A percentile compares a stretch with the other conserved stretches of the same genome.
Conservation (phyloP, 2,797 vertebrate species). For the Lerista edwardsae region DNA sequence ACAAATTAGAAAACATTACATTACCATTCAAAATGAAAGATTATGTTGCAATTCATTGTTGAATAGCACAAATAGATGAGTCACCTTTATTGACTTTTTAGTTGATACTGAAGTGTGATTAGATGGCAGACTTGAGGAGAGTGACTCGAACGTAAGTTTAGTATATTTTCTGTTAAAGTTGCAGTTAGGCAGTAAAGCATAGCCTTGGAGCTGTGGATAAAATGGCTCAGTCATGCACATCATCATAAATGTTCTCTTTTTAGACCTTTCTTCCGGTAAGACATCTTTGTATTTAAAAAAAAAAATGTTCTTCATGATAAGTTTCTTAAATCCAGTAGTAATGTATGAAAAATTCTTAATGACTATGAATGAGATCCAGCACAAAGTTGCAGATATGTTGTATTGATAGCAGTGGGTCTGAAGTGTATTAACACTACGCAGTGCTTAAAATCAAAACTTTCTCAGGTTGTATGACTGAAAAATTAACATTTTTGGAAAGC, state of each 20-base stretch:
- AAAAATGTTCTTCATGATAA: neutral
- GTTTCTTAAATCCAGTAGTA: neutral
- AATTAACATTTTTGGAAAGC: neutral
- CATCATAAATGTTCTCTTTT: neutral
- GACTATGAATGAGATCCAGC: neutral
- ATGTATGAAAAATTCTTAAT: neutral
- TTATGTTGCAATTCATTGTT: neutral
- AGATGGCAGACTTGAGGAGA: neutral
- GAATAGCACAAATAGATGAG: neutral
- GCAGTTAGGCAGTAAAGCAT: neutral
- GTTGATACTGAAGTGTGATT: neutral
- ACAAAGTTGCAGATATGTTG: neutral
- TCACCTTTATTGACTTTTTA: neutral
- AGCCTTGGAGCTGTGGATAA: constrained; percentile 39
- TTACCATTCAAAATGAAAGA: neutral
- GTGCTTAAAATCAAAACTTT: neutral
- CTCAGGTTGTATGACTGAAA: neutral
- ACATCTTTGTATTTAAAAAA: neutral
- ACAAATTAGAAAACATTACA: neutral
- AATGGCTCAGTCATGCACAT: too few relatives aligned
- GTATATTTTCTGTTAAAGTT: neutral
- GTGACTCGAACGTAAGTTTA: neutral
- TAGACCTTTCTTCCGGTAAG: neutral
- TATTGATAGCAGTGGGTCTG: neutral
- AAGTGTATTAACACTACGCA: neutral